Conservation (phyloP, 1,140 invertebrate genomes). For the Camponotus pennsylvanicus region DNA sequence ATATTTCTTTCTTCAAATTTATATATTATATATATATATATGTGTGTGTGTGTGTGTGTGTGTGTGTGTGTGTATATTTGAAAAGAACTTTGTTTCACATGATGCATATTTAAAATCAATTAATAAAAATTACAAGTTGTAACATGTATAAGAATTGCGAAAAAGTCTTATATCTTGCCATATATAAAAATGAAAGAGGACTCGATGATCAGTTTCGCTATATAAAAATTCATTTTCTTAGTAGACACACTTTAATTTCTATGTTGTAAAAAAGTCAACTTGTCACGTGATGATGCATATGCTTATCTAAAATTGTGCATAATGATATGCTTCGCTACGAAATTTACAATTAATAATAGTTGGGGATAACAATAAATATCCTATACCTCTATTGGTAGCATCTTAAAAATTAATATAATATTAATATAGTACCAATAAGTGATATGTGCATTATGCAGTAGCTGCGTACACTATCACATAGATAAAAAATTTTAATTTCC, state of each 20-base stretch:
- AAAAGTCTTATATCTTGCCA: not conserved
- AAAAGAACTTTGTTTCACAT: no score
- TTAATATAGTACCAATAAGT: no score
- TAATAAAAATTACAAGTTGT: no score
- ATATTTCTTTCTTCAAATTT: no score
- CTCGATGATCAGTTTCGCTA: not conserved
- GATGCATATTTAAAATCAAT: no score
- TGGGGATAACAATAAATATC: constrained; percentile 11
- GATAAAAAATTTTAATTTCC: not conserved
- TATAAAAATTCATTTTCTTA: not conserved
- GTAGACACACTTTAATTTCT: constrained; percentile 1
- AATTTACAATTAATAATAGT: constrained; percentile 22
- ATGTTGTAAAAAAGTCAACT: constrained; percentile 13
- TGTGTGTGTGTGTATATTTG: no score
- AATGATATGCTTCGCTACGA: constrained; percentile 14
- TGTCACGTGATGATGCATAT: constrained; percentile 11
- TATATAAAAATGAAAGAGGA: not conserved
- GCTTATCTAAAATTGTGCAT: constrained; percentile 21
- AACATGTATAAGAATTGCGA: no score
- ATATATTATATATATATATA: no score
- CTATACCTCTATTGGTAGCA: constrained; percentile 23
- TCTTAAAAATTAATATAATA: not conserved
- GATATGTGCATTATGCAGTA: not conserved
- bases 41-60: no score
- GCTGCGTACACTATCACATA: not conserved